Evolutionary conservation across 2,797 vertebrate genomes (phyloP), one percentile per base, ranked within the genome.

Genomic region (Sciurus carolinensis): DNA sequence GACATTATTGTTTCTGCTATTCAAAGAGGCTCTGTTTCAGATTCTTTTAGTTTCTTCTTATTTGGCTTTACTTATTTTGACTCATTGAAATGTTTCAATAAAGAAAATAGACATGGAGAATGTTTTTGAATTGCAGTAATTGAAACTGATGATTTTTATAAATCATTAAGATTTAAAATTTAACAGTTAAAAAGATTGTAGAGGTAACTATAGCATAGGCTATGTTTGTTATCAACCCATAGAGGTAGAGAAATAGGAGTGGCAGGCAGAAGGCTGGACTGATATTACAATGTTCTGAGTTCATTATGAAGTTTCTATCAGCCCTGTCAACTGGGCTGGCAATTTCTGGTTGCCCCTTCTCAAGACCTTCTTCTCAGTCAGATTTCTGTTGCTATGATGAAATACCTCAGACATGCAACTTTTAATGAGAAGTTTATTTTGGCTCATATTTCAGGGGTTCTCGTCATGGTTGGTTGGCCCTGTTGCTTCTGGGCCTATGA

Each of bases 41-140:
- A 91, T 62, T 71, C 11, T 39, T 39, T 62, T 18, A 67, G 12
- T 76, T 26, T 59, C 36, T 69, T 18, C 26, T 69, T 57, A 52
- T 20, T 82, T 69, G 47, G 30, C n/a, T 64, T 64, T 83, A 30
- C 30, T 94, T 66, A 84, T 79, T 88, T 94, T 47, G 24, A 72
- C 73, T 80, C 44, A 50, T 5, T 72, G 54, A 87, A 82, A 20
- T 87, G 52, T 75, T 95, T 76, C 30, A 52, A 42, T 64, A n/a
- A 66, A 72, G 71, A 64, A 6, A 71, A 87, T 52, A 62, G 83
- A 54, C 33, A 42, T 24, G 5, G 6, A 24, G 54, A 87, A 80
- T 50, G 50, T 44, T 79, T 91, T 92, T 67, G 39, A 92, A 80
- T 69, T 47, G 11, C 7, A 67, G 44, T 79, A 39, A 66, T 42